A percentile compares a stretch with the other conserved stretches of the same genome.
Conservation (phyloP, 2,888 invertebrate species). For the Cantharis lateralis region DNA sequence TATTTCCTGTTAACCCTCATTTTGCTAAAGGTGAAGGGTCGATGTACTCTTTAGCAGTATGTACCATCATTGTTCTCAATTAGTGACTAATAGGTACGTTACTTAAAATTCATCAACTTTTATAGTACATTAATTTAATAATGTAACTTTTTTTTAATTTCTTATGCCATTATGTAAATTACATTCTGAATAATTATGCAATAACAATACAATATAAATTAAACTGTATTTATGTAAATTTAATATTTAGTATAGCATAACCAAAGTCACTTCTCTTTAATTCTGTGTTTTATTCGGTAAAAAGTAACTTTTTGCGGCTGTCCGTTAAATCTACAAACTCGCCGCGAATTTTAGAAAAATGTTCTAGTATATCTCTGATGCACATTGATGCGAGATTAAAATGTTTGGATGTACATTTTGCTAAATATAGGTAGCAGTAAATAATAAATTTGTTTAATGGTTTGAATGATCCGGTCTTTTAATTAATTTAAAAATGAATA, state of each 20-base stretch:
- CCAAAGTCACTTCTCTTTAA: too few species aligned
- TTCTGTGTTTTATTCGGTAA: too few species aligned
- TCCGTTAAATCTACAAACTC: neutral
- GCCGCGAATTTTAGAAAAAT: too few species aligned
- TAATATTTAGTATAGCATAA: neutral
- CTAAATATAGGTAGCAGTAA: neutral
- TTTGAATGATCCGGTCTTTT: neutral
- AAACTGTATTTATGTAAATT: neutral
- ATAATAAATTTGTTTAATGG: neutral
- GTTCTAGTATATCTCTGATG: too few species aligned
- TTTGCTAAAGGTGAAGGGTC: constrained; percentile 1
- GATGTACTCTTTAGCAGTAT: constrained; percentile 3
- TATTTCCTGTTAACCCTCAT: constrained; percentile 1
- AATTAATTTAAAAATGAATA: neutral
- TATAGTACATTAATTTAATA: constrained; percentile 9
- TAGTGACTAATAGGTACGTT: constrained; percentile 6
- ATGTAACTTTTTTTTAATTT: neutral
- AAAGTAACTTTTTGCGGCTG: too few species aligned
- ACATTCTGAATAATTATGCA: neutral
- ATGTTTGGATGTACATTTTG: neutral
- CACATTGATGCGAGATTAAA: neutral
- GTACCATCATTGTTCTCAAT: constrained; percentile 5
- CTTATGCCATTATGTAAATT: neutral
- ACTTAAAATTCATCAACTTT: constrained; percentile 4
- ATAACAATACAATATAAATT: neutral